These are phyloP conservation scores for Ochotona princeps DNA, from an alignment of 2,113 vertebrate species.

Conservation along the genomic window DNA sequence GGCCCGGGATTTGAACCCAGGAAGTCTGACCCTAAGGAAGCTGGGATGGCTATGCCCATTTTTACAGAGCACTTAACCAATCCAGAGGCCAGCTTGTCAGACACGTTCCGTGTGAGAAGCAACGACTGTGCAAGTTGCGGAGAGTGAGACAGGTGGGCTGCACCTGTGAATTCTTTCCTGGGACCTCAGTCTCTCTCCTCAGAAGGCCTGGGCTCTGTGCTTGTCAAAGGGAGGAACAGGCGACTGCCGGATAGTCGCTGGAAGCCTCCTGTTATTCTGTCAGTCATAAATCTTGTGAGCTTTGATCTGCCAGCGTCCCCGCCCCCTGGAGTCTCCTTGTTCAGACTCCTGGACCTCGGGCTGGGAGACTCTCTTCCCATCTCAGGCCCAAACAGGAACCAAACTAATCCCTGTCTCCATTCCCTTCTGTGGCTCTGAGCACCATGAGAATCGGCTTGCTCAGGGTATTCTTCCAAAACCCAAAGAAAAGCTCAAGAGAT, in stretches of 20 bases:
- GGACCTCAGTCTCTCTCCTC: neutral
- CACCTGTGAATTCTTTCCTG: neutral
- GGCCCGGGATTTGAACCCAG: neutral
- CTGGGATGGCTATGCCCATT: neutral
- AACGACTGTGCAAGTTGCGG: neutral
- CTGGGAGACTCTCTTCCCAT: neutral
- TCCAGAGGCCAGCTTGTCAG: neutral
- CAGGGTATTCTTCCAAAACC: neutral
- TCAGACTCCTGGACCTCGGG: neutral
- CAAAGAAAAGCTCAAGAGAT: neutral
- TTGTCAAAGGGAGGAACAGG: neutral
- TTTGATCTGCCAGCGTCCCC: neutral
- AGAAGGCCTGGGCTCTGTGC: neutral
- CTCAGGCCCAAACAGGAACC: conserved; percentile 39
- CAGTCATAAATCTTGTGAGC: neutral
- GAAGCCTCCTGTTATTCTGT: neutral
- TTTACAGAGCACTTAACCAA: neutral
- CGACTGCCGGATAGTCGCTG: neutral
- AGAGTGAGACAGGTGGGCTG: neutral
- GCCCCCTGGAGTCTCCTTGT: neutral
- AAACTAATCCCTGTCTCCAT: neutral
- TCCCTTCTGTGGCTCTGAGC: neutral
- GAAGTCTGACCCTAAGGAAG: neutral
- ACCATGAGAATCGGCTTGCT: neutral
- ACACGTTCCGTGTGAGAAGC: neutral